Evolutionary conservation across 2,113 vertebrate genomes (phyloP).

Genomic region (Platysternon megacephalum): DNA sequence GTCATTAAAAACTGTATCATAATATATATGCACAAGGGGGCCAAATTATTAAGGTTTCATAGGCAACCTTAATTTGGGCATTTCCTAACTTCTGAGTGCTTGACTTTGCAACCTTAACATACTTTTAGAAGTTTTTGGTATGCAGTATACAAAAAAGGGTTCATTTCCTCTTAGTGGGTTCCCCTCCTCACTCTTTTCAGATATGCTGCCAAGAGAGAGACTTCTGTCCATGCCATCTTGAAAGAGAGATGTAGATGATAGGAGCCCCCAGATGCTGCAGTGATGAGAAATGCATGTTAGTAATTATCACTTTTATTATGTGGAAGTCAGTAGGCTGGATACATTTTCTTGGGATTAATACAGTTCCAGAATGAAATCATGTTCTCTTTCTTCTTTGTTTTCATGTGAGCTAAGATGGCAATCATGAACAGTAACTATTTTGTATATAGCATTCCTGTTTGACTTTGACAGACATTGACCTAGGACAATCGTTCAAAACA

Average conservation of each 20-base stretch:
- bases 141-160: not conserved
- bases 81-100: not conserved
- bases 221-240: not conserved
- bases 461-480: not conserved
- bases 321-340: not conserved
- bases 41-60: not conserved
- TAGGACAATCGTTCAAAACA: not conserved
- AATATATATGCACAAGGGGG: not conserved
- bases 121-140: not conserved
- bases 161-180: not conserved
- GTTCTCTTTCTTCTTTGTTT: not conserved
- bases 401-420: not conserved
- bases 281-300: not conserved
- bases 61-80: accelerated
- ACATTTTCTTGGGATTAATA: not conserved
- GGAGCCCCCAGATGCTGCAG: not conserved
- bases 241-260: not conserved
- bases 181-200: not conserved
- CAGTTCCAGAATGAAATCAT: not conserved
- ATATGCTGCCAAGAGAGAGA: not conserved
- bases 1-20: not conserved
- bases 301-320: not conserved
- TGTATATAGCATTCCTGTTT: not conserved
- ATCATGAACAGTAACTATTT: not conserved
- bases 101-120: accelerated